Conservation (phyloP, 2,113 vertebrate species). For the Anseranas semipalmata region DNA sequence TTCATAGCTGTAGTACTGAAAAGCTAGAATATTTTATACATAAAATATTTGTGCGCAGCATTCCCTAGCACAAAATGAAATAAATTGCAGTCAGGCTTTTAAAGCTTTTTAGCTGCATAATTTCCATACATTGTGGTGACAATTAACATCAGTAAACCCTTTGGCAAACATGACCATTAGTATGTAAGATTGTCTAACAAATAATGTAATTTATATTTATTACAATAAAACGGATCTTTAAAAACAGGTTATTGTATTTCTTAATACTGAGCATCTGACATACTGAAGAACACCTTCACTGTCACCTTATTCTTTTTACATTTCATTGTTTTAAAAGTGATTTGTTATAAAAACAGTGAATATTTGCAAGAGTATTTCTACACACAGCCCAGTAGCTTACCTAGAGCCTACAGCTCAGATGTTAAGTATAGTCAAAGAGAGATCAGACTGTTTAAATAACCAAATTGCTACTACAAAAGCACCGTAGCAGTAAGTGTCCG, state of each 20-base stretch:
- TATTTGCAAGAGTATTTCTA: not conserved
- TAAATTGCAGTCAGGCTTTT: not conserved
- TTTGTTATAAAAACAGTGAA: not conserved
- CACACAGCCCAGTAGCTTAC: not conserved
- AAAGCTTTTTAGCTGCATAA: not conserved
- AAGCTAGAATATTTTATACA: not conserved
- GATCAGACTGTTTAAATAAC: not conserved
- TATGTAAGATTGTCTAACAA: not conserved
- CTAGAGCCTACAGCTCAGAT: not conserved
- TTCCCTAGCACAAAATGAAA: not conserved
- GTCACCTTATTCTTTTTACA: not conserved
- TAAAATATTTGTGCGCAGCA: rapidly evolving
- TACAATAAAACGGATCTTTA: not conserved
- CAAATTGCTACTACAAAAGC: not conserved
- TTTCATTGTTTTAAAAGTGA: not conserved
- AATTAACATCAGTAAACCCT: not conserved
- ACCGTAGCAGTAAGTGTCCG: not conserved
- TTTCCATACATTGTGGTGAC: not conserved
- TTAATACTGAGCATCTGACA: rapidly evolving
- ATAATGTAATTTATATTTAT: not conserved
- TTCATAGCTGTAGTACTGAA: not conserved
- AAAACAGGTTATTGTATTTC: not conserved
- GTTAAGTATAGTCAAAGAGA: not conserved
- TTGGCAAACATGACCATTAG: not conserved
- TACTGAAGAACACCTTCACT: not conserved